A percentile compares a stretch with the other conserved stretches of the same genome.
Evolutionary conservation across 2,888 invertebrate genomes (phyloP).

Genomic region (Habrosyne pyritoides): DNA sequence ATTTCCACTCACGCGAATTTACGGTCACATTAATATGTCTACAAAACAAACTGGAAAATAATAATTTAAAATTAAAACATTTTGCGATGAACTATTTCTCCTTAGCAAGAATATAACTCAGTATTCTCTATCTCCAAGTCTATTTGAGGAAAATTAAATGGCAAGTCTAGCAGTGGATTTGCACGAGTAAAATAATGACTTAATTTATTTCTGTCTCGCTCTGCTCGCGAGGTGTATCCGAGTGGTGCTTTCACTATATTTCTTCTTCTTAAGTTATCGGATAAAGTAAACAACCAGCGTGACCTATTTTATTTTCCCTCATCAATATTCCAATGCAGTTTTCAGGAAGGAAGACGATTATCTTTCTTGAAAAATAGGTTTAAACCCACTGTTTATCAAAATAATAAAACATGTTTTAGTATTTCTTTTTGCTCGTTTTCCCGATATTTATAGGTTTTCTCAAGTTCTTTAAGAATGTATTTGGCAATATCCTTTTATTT

Average conservation of each 20-base stretch:
- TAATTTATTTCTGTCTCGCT: background rate
- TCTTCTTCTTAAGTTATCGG: background rate
- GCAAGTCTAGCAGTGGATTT: background rate
- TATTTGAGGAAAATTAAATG: conserved; percentile 4
- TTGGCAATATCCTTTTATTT: no score
- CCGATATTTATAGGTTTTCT: no score
- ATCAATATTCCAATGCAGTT: background rate
- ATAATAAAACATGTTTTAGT: background rate
- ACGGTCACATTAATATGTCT: no score
- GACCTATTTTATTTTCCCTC: background rate
- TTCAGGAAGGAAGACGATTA: background rate
- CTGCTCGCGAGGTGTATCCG: background rate
- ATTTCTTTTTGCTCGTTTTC: no score
- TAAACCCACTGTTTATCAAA: background rate
- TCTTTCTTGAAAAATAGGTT: background rate
- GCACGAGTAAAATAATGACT: conserved; percentile 4
- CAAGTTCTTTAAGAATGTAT: no score
- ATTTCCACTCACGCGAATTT: no score
- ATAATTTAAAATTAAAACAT: background rate
- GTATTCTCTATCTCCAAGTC: background rate
- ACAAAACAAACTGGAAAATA: background rate
- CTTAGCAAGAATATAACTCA: background rate
- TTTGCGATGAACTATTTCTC: no score
- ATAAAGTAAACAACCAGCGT: background rate
- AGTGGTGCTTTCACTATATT: background rate